Base-by-base conservation (phyloP, 2,888 invertebrate species). In the Patella ulyssiponensis region DNA sequence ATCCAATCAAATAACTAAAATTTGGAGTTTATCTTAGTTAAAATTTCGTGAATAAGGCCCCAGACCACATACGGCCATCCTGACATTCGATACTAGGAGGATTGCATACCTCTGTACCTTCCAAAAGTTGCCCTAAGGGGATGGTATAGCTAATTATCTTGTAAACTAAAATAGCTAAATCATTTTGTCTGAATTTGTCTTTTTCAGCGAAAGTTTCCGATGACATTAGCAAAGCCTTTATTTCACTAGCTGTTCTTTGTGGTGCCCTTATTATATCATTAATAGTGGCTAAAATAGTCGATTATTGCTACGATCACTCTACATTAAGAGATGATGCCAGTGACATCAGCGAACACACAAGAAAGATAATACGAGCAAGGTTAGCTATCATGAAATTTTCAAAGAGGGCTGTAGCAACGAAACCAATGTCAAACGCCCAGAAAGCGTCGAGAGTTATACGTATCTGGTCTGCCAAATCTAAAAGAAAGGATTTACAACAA, bases 291-390 rank as follows among this genome's bases (percentile, higher is more conserved):
- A 87, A 88, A 78, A 73, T 86, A 14, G 86, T 87, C 1, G 84
- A 88, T 74, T 81, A 82, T 58, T 86, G 83, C 78, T 82, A 87
- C 80, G 84, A 85, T 73, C 74, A 81, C 17, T 79, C 82, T 2
- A 74, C 85, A 3, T 73, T 84, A 1, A 76, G 81, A 3, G 89
- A 89, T 77, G 85, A 86, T 78, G 87, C 85, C 23, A 87, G 86
- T 72, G 87, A 86, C 77, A 86, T 88, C 71, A 86, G 86, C 64
- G 86, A 88, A 20, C 82, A 85, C 79, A 86, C 85, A 53, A 81
- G 84, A 58, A 76, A 83, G 54, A 78, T 86, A 23, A 84, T 86
- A 17, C 80, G 79, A 1, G 80, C 83, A 27, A 77, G 86, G 64
- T 71, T 86, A 58, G 82, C 84, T 14, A 79, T 85, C 33, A 77